These are phyloP conservation scores for Phyllostomus discolor DNA, from an alignment of 2,113 vertebrate species.

Conservation along the genomic window DNA sequence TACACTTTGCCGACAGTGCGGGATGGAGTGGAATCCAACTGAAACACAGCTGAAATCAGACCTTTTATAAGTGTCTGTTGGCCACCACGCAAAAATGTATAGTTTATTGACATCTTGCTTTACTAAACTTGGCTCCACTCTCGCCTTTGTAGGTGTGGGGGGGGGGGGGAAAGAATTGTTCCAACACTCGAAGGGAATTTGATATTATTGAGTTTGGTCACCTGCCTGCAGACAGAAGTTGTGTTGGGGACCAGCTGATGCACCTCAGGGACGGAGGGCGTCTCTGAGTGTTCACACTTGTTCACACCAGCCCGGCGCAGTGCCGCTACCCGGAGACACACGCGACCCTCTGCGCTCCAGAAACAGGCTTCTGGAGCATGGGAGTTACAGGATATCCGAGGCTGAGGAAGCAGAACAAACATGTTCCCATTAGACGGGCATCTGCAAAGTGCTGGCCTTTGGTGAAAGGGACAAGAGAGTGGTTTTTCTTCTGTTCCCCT, in stretches of 20 bases:
- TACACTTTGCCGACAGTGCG: conserved; percentile 14
- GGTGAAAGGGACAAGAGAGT: background rate
- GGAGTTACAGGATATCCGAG: background rate
- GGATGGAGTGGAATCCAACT: background rate
- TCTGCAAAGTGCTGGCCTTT: background rate
- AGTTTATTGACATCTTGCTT: conserved; percentile 45
- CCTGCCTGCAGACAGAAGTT: background rate
- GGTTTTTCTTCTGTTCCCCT: background rate
- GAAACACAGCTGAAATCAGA: conserved; percentile 33
- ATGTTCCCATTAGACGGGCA: background rate
- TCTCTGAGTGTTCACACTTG: background rate
- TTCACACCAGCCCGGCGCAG: background rate
- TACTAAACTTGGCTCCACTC: conserved; percentile 22
- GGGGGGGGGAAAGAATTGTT: no score
- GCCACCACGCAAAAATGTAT: conserved; percentile 19
- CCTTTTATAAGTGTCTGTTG: conserved; percentile 40
- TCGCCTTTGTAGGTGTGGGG: background rate
- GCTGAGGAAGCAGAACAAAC: background rate
- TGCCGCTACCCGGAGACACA: background rate
- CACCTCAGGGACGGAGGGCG: background rate
- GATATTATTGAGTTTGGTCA: background rate
- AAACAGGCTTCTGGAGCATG: background rate
- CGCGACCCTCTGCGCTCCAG: background rate
- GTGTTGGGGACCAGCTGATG: background rate
- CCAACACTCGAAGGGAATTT: background rate